Evolutionary conservation across 1,140 invertebrate genomes (phyloP), one percentile per base, ranked within the genome.

Genomic region (Stenopsyche tienmushanensis): DNA sequence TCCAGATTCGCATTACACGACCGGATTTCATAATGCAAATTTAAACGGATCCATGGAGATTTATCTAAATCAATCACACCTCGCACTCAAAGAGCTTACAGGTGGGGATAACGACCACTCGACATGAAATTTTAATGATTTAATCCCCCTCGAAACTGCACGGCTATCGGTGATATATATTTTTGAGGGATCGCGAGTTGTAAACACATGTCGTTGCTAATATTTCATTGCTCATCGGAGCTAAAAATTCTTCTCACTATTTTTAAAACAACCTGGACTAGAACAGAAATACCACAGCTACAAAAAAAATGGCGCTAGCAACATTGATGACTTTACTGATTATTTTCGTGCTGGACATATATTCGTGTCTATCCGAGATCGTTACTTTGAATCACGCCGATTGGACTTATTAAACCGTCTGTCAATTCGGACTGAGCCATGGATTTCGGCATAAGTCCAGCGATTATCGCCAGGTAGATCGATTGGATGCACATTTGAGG

Each of bases 131-230:
- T n/a, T n/a, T n/a, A n/a, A n/a, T n/a, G n/a, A n/a, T n/a, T n/a
- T n/a, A n/a, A n/a, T n/a, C n/a, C n/a, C n/a, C n/a, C n/a, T n/a
- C n/a, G n/a, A n/a, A n/a, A n/a, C n/a, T n/a, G n/a, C n/a, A n/a
- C n/a, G n/a, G n/a, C n/a, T n/a, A n/a, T n/a, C n/a, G n/a, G n/a
- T n/a, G n/a, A n/a, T n/a, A n/a, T n/a, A n/a, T n/a, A n/a, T n/a
- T n/a, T n/a, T n/a, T n/a, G n/a, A n/a, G n/a, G n/a, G n/a, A 60
- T 60, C 57, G 57, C 57, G 44, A 39, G 57, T 34, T 60, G 57
- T 60, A 60, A 60, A 60, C 57, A 60, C 42, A 60, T 60, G 57
- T 60, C 57, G 57, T 47, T 60, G 57, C 57, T 60, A 60, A 60
- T 60, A 60, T 60, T 60, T 60, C 57, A 60, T 60, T 60, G 57